These are phyloP conservation scores for Leptoteleia sp. DNA, from an alignment of 1,140 invertebrate genomes.

Conservation along the genomic window DNA sequence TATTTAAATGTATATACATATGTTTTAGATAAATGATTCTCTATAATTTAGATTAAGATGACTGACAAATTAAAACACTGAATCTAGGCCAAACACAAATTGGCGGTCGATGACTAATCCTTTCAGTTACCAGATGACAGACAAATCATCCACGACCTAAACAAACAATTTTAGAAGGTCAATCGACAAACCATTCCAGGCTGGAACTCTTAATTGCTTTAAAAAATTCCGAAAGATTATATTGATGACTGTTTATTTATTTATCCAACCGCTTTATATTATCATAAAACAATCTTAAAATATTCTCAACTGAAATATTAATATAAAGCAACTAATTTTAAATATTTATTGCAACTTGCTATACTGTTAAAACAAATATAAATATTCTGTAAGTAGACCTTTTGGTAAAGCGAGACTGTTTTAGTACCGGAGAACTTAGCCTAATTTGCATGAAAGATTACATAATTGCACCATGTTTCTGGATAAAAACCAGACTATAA, in stretches of 20 bases:
- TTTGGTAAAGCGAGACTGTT: background rate
- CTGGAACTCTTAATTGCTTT: background rate
- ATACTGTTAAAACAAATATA: no score
- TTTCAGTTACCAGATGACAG: slow-evolving; percentile 27
- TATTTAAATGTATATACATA: no score
- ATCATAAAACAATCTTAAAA: no score
- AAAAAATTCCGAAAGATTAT: no score
- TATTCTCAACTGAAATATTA: no score
- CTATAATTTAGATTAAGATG: background rate
- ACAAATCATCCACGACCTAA: slow-evolving; percentile 30
- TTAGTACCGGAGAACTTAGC: slow-evolving; percentile 7
- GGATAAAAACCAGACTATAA: slow-evolving; percentile 15
- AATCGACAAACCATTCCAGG: slow-evolving; percentile 10
- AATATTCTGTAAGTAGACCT: background rate
- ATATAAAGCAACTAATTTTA: no score
- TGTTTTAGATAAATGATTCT: slow-evolving; percentile 1
- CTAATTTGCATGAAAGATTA: slow-evolving; percentile 5
- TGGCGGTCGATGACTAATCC: slow-evolving; percentile 36
- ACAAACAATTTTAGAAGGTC: slow-evolving; percentile 23
- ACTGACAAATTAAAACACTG: slow-evolving; percentile 2
- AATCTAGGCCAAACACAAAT: slow-evolving; percentile 18
- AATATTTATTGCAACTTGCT: no score
- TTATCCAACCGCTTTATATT: no score
- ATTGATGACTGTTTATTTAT: no score
- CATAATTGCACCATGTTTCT: slow-evolving; percentile 19